phyloP scores from a whole-genome alignment of 2,113 vertebrate genomes.

The Rallus limicola region DNA sequence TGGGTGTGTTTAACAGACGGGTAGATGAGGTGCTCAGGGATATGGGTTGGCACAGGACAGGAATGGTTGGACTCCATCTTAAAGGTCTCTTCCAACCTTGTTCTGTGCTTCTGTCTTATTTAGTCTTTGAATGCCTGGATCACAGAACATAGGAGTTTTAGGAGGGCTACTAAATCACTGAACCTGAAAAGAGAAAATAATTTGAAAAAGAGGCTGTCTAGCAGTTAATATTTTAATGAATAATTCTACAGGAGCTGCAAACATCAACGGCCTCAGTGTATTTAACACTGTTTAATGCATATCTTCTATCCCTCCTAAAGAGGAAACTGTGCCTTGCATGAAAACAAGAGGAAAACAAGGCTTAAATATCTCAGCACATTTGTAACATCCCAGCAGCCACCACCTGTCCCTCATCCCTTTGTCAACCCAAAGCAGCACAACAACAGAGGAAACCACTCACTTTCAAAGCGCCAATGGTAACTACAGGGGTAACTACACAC shows the following conservation, averaged over 20 bases:
- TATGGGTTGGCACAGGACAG: no score
- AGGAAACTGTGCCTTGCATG: background rate
- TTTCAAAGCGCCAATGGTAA: background rate
- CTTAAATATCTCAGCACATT: background rate
- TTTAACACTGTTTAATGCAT: constrained; percentile 35
- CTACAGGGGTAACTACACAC: background rate
- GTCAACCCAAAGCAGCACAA: background rate
- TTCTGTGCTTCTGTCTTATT: background rate
- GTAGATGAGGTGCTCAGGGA: no score
- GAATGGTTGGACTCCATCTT: no score
- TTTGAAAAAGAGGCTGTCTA: background rate
- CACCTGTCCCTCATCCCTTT: background rate
- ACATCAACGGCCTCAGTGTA: background rate
- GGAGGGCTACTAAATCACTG: background rate
- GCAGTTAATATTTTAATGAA: constrained; percentile 42
- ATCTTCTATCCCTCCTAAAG: background rate
- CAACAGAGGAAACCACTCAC: background rate
- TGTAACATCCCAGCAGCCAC: background rate
- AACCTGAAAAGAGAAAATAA: background rate
- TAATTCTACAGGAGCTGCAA: constrained; percentile 3
- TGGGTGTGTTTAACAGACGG: no score
- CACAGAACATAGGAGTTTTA: background rate
- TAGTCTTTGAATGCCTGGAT: background rate
- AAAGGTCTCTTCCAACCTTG: no score
- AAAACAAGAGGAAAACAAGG: constrained; percentile 1